Evolutionary conservation across 2,113 vertebrate species (phyloP).

Genomic region (Peromyscus leucopus): DNA sequence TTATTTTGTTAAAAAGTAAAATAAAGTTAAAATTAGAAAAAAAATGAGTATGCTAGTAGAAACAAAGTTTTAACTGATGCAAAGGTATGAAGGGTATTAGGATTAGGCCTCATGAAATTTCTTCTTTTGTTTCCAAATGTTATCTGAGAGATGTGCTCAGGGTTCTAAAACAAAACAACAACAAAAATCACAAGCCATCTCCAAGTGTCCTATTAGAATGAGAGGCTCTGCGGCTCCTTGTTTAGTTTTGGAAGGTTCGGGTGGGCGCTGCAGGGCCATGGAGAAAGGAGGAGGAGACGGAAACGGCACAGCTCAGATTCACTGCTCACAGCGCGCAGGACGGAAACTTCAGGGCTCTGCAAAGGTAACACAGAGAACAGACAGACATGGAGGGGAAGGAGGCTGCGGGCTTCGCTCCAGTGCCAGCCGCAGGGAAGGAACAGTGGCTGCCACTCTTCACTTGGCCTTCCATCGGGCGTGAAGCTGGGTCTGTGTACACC

Average conservation of each 20-base stretch:
- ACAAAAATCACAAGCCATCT: background rate
- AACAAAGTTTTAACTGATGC: conserved; percentile 5
- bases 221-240: background rate
- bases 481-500: background rate
- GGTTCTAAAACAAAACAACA: background rate
- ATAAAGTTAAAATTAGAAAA: background rate
- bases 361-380: background rate
- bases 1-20: background rate
- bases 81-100: background rate
- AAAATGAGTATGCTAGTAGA: background rate
- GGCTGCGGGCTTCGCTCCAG: background rate
- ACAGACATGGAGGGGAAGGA: background rate
- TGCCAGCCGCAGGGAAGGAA: background rate
- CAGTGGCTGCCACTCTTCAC: background rate
- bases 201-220: background rate
- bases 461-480: background rate
- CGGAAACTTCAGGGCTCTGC: background rate
- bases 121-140: conserved; percentile 20
- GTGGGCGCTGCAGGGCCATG: background rate
- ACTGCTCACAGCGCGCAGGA: background rate
- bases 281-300: background rate
- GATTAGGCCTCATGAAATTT: conserved; percentile 12
- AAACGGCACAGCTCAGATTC: background rate
- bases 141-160: background rate
- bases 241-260: background rate